Base-by-base conservation (phyloP, 2,113 vertebrate genomes). In the Chrysochloris asiatica region DNA sequence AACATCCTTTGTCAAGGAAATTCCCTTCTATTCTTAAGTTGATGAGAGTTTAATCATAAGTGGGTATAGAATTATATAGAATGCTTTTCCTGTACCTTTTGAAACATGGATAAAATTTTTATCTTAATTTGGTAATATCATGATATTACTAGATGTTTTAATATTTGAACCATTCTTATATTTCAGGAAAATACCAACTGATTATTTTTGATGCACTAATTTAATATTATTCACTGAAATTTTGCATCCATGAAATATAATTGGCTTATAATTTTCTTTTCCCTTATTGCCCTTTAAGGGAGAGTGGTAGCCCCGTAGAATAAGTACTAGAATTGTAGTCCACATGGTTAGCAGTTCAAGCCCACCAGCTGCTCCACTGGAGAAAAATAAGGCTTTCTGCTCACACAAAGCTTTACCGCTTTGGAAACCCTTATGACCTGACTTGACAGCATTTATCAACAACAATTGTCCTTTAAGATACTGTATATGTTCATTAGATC, bases 141-240 rank as follows among this genome's bases (percentile, higher is more conserved):
- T 92, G 43, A 84, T 28, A 73, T 88, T 85, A 88, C 56, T 36
- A 88, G 47, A 65, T 88, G 30, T 82, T 78, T 54, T 91, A 91
- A 82, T 89, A 83, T 79, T 83, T 89, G 92, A 88, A 36, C 21
- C 24, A 79, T 33, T 73, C 24, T 81, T 81, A 78, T 38, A 86
- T 63, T 94, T 84, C 36, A 86, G 81, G n/a, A 88, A 83, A 88
- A 86, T 86, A 54, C 11, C 72, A 78, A 79, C 47, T 89, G 26
- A n/a, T 83, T 88, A 30, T 81, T 80, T 94, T 73, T 56, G 75
- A 86, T 48, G 47, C 52, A 81, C 9, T 72, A 19, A 72, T 81
- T 83, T 93, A 69, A n/a, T 67, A 52, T 69, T 88, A 59, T 38
- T 90, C 79, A 80, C 81, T 75, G 43, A 86, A 86, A n/a, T 36